Conservation (phyloP, 2,888 invertebrate genomes). For the Amiota minor region DNA sequence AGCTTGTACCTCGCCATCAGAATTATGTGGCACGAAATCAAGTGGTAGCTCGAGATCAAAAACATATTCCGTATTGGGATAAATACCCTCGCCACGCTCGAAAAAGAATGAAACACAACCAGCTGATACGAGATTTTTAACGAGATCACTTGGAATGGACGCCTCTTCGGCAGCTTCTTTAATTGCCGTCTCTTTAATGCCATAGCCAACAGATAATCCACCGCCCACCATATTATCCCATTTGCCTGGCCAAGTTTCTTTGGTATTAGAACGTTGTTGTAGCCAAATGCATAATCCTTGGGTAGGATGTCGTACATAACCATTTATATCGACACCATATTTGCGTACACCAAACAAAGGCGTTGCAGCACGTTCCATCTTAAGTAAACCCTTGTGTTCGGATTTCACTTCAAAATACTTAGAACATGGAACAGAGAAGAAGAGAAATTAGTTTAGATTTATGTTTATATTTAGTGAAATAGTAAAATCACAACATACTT, state of each 20-base stretch:
- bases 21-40: conserved; percentile 92
- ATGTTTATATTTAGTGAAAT: not conserved
- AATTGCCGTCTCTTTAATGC: conserved; percentile 89
- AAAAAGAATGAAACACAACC: conserved; percentile 81
- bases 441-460: not conserved
- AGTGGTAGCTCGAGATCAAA: conserved; percentile 92
- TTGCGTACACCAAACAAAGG: conserved; percentile 94
- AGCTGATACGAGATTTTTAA: conserved; percentile 76
- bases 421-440: conserved; percentile 52
- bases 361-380: conserved; percentile 94
- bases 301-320: conserved; percentile 88
- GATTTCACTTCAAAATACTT: conserved; percentile 92
- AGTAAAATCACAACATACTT: conserved; percentile 75
- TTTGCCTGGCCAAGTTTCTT: conserved; percentile 95
- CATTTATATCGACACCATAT: conserved; percentile 96
- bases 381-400: conserved; percentile 77
- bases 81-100: conserved; percentile 93
- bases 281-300: conserved; percentile 91
- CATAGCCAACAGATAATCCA: conserved; percentile 90
- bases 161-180: conserved; percentile 97
- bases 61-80: conserved; percentile 95
- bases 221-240: conserved; percentile 98
- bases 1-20: conserved; percentile 94
- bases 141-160: conserved; percentile 85
- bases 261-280: conserved; percentile 90